Conservation (phyloP, 2,113 vertebrate genomes). For the Lampris incognitus region DNA sequence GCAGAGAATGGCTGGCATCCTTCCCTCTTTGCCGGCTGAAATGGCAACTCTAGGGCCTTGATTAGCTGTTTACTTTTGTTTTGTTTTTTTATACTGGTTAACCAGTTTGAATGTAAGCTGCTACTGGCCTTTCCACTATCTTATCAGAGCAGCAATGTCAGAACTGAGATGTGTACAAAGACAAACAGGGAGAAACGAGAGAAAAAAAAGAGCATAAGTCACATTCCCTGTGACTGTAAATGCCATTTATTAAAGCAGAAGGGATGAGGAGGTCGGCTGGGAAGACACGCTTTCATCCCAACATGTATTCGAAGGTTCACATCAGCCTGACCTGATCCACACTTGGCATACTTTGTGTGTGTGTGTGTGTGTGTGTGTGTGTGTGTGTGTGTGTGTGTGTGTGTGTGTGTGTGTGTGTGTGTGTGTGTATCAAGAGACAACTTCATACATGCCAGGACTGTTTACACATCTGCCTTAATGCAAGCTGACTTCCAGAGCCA, state of each 20-base stretch:
- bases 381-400: slow-evolving; percentile 22
- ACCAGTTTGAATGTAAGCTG: slow-evolving; percentile 27
- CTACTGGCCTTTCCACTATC: slow-evolving; percentile 36
- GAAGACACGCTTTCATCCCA: slow-evolving; percentile 6
- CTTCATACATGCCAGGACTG: slow-evolving; percentile 57
- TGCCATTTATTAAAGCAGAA: slow-evolving; percentile 7
- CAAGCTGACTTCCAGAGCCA: slow-evolving; percentile 50
- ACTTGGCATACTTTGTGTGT: not conserved
- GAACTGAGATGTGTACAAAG: not conserved
- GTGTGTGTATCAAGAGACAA: slow-evolving; percentile 32
- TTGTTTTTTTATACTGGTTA: slow-evolving; percentile 8
- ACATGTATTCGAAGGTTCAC: slow-evolving; percentile 3
- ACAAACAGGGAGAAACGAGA: not conserved
- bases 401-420: not conserved
- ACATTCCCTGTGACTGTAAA: not conserved
- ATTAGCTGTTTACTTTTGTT: slow-evolving; percentile 3
- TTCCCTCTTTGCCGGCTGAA: not conserved
- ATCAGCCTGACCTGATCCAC: slow-evolving; percentile 23
- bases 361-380: not conserved
- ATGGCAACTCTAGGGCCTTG: not conserved
- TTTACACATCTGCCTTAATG: slow-evolving; percentile 83
- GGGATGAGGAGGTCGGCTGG: slow-evolving; percentile 10
- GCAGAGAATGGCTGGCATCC: slow-evolving; percentile 2
- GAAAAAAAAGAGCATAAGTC: slow-evolving; percentile 1
- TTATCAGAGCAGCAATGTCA: not conserved